Conservation (phyloP, 2,797 vertebrate species). For the Miopithecus talapoin region DNA sequence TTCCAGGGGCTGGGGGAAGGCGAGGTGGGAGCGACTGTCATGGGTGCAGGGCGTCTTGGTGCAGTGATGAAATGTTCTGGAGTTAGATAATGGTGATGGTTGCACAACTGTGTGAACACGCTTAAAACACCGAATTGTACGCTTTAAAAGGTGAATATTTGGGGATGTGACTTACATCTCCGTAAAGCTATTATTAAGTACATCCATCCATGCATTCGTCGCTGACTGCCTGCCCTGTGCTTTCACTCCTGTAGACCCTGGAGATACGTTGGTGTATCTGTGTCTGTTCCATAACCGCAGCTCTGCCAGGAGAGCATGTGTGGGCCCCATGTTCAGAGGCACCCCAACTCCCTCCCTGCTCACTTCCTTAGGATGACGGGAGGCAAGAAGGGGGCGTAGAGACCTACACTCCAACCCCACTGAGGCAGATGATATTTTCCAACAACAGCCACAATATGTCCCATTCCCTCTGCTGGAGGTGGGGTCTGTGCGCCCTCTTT, state of each 20-base stretch:
- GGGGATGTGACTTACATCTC: not conserved
- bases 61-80: not conserved
- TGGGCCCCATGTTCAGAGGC: not conserved
- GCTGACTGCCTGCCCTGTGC: not conserved
- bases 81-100: not conserved
- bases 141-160: not conserved
- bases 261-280: not conserved
- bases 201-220: not conserved
- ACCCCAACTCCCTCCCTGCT: not conserved
- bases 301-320: not conserved
- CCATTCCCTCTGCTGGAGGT: not conserved
- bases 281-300: not conserved
- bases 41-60: not conserved
- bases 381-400: not conserved
- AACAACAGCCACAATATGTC: not conserved
- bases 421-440: not conserved
- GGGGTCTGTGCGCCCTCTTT: not conserved
- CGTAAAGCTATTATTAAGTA: not conserved
- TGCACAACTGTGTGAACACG: not conserved
- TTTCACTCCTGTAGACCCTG: not conserved
- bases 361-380: not conserved
- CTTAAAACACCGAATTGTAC: not conserved
- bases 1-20: not conserved
- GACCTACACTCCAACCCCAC: not conserved
- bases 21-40: fast-evolving